Evolutionary conservation across 2,888 invertebrate genomes (phyloP).

Genomic region (Lasioglossum malachurum): DNA sequence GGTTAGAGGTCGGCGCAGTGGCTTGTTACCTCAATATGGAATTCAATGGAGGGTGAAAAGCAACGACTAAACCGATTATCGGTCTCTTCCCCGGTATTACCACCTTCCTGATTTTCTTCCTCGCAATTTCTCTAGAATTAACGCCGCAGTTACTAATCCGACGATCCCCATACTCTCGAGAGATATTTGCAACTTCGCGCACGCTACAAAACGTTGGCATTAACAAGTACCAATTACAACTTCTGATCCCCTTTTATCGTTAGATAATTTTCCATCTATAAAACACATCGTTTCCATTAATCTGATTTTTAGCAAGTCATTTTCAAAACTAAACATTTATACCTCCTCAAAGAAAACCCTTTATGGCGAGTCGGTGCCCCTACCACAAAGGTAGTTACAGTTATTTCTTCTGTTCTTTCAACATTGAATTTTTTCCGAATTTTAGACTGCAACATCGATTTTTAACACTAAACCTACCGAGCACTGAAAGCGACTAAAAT

Average conservation of each 20-base stretch:
- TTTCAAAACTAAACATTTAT: too few relatives aligned
- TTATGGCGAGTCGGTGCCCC: background rate
- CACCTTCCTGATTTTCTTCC: constrained; percentile 28
- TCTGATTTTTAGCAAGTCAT: too few relatives aligned
- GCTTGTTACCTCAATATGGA: constrained; percentile 78
- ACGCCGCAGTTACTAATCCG: background rate
- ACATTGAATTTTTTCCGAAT: too few relatives aligned
- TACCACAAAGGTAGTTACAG: too few relatives aligned
- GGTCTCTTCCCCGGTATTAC: constrained; percentile 40
- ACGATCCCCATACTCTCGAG: background rate
- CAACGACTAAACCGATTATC: constrained; percentile 69
- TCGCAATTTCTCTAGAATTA: background rate
- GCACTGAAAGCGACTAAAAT: too few relatives aligned
- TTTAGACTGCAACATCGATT: too few relatives aligned
- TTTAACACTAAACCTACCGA: too few relatives aligned
- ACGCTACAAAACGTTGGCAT: background rate
- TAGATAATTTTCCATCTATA: background rate
- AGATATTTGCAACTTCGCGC: background rate
- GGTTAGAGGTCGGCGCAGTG: constrained; percentile 80
- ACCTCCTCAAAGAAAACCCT: background rate
- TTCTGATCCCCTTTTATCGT: too few relatives aligned
- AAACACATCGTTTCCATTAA: background rate
- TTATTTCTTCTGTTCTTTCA: too few relatives aligned
- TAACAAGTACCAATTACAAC: background rate
- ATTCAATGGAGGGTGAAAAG: constrained; percentile 74